phyloP scores from a whole-genome alignment of 92 coral and sea anemone species.

The Porites divaricata region DNA sequence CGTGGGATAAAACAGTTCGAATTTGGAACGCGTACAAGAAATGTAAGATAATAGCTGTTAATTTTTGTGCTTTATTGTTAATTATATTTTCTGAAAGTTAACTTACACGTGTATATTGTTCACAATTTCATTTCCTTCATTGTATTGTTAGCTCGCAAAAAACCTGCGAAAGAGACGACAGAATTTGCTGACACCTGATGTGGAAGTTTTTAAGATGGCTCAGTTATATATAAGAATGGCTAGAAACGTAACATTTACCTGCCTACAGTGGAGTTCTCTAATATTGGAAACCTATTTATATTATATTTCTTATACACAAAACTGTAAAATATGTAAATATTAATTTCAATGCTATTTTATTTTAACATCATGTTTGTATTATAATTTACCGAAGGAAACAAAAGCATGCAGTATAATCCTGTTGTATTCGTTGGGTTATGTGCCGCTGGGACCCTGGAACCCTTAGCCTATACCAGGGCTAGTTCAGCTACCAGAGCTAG shows the following conservation, averaged over 20 bases:
- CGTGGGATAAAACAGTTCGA: constrained; percentile 96
- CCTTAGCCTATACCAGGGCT: no score
- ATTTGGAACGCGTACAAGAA: constrained; percentile 97
- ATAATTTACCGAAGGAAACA: not conserved
- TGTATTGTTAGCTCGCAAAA: constrained; percentile 32
- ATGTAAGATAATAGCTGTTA: constrained; percentile 57
- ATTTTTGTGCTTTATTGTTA: not conserved
- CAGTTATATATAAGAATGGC: not conserved
- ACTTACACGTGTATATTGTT: not conserved
- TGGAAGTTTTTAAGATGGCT: constrained; percentile 9
- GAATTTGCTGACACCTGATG: constrained; percentile 19
- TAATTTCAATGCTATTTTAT: not conserved
- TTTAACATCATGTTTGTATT: not conserved
- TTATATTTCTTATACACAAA: not conserved
- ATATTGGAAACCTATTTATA: not conserved
- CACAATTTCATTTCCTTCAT: not conserved
- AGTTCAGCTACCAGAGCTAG: no score
- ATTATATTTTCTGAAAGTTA: not conserved
- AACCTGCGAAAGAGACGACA: constrained; percentile 25
- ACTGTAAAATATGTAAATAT: constrained; percentile 6
- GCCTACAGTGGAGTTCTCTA: not conserved
- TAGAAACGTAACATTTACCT: not conserved
- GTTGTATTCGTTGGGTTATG: no score
- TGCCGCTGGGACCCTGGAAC: no score
- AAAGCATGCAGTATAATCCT: not conserved